Percentiles rank a stretch among this genome's conserved stretches.
phyloP scores from a whole-genome alignment of 2,888 invertebrate genomes.

The Hypomecis atomaria region DNA sequence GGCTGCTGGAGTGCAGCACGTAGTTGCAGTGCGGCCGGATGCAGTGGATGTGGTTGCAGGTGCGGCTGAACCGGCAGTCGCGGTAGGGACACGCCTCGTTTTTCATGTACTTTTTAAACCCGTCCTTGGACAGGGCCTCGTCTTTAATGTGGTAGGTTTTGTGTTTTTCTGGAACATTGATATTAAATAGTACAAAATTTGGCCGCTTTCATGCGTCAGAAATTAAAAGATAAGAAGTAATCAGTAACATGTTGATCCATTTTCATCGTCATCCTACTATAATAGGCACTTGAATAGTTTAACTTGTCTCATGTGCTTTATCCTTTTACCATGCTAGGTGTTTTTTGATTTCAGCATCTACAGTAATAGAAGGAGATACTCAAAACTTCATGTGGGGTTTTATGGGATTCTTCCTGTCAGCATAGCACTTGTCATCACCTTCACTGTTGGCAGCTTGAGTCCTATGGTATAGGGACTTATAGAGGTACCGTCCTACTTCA shows the following conservation, averaged over 20 bases:
- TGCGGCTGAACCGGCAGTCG: constrained; percentile 96
- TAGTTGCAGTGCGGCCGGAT: constrained; percentile 97
- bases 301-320: not conserved
- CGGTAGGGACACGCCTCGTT: constrained; percentile 97
- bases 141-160: constrained; percentile 99
- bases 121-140: constrained; percentile 96
- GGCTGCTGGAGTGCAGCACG: constrained; percentile 98
- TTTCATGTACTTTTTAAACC: constrained; percentile 99
- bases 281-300: not conserved
- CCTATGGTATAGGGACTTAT: too few relatives aligned
- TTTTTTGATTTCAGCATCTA: too few relatives aligned
- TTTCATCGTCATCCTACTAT: too few relatives aligned
- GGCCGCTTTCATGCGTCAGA: not conserved
- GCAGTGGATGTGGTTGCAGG: constrained; percentile 99
- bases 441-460: too few relatives aligned
- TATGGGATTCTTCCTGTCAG: too few relatives aligned
- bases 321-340: too few relatives aligned
- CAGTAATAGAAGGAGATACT: too few relatives aligned
- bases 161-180: constrained; percentile 93
- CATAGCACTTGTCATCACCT: too few relatives aligned
- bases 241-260: too few relatives aligned
- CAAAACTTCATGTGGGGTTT: too few relatives aligned
- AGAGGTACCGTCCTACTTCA: too few relatives aligned
- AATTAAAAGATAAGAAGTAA: too few relatives aligned
- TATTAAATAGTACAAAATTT: not conserved